Evolutionary conservation across 2,888 invertebrate genomes (phyloP), one percentile per base, ranked within the genome.

Genomic region (Augochlorella aurata): DNA sequence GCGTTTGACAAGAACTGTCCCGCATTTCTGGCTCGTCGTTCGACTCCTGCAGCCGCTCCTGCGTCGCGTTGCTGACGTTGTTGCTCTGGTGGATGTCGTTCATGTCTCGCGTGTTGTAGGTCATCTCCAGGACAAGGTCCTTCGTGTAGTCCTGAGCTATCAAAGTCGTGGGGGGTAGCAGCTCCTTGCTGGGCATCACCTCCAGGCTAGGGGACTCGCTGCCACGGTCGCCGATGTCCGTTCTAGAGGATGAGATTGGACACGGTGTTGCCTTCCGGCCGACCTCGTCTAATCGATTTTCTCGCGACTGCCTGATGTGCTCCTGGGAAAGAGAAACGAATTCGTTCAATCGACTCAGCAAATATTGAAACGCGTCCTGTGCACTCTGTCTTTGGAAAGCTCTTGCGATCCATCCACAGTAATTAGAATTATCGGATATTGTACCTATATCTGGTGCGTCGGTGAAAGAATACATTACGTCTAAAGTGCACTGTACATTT

Each of bases 1-100:
- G 95, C 0, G 98, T 98, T 92, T 98, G 98, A 92, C 97, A 98
- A 74, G 96, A 96, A 92, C 95, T 96, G 92, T 97, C 96, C 88
- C 96, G 95, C 95, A 96, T 96, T 90, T 96, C 96, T 2, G 95
- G 95, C 77, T 94, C 92, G 49, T 92, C 94, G 87, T 83, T 92
- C 24, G 91, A 90, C 71, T 92, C 93, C 38, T 93, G 93, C 0
- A 93, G 84, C 1, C 93, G 90, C 71, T 93, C 93, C 74, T 93
- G 93, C 1, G 93, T 93, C 12, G 93, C 93, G 74, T 93, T 93
- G 72, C 93, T 93, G 21, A 93, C 91, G 63, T 93, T 93, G 84
- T 93, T 93, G 77, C 93, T 93, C 74, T 93, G 93, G 70, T 93
- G 93, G 21, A 93, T 93, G 77, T 93, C 93, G 77, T 92, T 90